Evolutionary conservation across 1,140 invertebrate species (phyloP).

Genomic region (Panulirus ornatus): DNA sequence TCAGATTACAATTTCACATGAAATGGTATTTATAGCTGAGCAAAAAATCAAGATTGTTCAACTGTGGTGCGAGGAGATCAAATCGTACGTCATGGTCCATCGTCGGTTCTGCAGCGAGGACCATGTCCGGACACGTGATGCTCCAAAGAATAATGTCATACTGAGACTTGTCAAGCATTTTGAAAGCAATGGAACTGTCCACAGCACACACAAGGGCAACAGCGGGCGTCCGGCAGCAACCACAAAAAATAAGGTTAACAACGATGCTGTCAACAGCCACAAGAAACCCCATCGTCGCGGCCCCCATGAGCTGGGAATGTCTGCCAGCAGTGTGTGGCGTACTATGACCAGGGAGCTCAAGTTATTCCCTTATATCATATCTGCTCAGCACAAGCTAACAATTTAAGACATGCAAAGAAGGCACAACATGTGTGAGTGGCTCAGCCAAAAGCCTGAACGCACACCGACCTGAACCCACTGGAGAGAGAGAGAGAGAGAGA

Average conservation of each 20-base stretch:
- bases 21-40: not conserved
- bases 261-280: not conserved
- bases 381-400: conserved; percentile 8
- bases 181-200: not conserved
- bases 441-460: no score
- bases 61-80: not conserved
- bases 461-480: not conserved
- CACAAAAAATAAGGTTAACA: not conserved
- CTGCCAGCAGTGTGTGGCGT: not conserved
- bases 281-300: not conserved
- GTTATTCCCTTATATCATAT: conserved; percentile 23
- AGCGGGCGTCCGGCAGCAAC: not conserved
- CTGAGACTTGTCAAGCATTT: no score
- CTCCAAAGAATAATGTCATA: not conserved
- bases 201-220: not conserved
- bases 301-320: not conserved
- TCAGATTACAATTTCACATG: not conserved
- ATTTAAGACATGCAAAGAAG: conserved; percentile 12
- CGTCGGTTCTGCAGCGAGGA: no score
- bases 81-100: no score
- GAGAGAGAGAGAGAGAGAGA: not conserved
- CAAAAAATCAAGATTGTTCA: not conserved
- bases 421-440: no score
- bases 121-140: not conserved
- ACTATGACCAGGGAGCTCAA: not conserved